A percentile compares a stretch with the other conserved stretches of the same genome.
Conservation (phyloP, 2,113 vertebrate species). For the Bujurquina vittata region DNA sequence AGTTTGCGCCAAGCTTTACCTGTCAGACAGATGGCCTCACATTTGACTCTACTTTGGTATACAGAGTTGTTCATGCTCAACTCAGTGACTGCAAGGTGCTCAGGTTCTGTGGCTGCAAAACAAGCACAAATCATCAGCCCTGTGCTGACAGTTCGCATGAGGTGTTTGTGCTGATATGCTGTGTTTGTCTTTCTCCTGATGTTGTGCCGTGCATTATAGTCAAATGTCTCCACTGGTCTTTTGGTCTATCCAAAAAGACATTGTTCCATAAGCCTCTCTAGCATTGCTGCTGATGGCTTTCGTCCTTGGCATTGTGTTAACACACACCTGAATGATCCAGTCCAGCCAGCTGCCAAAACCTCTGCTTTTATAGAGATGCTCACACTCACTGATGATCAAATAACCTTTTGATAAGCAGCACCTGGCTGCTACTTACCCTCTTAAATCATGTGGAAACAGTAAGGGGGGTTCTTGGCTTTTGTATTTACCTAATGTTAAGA, state of each 20-base stretch:
- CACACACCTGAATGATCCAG: too few species aligned
- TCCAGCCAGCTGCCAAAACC: too few species aligned
- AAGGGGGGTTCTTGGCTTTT: too few species aligned
- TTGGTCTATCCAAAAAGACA: not conserved
- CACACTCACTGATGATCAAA: too few species aligned
- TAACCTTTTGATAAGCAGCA: too few species aligned
- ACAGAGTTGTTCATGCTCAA: not conserved
- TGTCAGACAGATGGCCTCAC: not conserved
- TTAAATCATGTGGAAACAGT: too few species aligned
- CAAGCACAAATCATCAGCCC: not conserved
- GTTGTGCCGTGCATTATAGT: not conserved
- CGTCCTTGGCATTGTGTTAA: too few species aligned
- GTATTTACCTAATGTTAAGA: too few species aligned
- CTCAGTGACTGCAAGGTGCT: not conserved
- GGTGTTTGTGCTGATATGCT: too few species aligned
- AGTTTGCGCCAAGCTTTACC: not conserved
- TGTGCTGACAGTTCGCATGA: not conserved
- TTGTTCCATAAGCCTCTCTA: not conserved
- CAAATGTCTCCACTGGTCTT: not conserved
- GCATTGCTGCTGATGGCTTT: too few species aligned
- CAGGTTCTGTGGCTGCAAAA: not conserved
- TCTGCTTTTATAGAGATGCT: too few species aligned
- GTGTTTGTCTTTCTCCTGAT: not conserved
- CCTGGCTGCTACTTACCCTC: too few species aligned
- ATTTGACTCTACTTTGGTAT: fast-evolving